These are phyloP conservation scores for Malurus elegans DNA, from an alignment of 2,113 vertebrate species.

Conservation along the genomic window DNA sequence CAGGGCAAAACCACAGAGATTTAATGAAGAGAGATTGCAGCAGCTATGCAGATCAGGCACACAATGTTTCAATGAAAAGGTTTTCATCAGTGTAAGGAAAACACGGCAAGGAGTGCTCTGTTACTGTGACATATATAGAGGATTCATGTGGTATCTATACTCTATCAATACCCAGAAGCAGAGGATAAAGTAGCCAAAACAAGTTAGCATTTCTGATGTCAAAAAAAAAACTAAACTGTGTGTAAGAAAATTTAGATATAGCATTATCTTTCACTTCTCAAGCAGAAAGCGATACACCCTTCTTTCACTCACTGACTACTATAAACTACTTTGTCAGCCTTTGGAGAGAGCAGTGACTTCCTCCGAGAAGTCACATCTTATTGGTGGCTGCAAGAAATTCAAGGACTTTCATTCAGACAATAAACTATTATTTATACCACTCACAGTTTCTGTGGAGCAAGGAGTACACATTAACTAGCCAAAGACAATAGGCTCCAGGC, in stretches of 20 bases:
- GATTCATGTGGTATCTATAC: not conserved
- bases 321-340: not conserved
- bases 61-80: not conserved
- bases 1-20: not conserved
- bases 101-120: not conserved
- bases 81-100: not conserved
- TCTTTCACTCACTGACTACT: not conserved
- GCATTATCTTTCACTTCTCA: not conserved
- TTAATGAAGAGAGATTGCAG: not conserved
- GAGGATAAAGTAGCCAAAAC: not conserved
- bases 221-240: not conserved
- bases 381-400: fast-evolving
- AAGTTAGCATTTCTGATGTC: not conserved
- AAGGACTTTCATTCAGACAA: not conserved
- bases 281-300: not conserved
- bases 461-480: not conserved
- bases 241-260: not conserved
- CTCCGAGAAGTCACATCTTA: not conserved
- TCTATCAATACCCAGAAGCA: not conserved
- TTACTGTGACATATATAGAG: not conserved
- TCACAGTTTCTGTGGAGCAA: not conserved
- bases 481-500: not conserved
- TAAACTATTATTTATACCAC: not conserved
- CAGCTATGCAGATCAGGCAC: not conserved
- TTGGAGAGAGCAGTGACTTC: not conserved